Evolutionary conservation across 2,113 vertebrate genomes (phyloP).

Genomic region (Istiophorus platypterus): DNA sequence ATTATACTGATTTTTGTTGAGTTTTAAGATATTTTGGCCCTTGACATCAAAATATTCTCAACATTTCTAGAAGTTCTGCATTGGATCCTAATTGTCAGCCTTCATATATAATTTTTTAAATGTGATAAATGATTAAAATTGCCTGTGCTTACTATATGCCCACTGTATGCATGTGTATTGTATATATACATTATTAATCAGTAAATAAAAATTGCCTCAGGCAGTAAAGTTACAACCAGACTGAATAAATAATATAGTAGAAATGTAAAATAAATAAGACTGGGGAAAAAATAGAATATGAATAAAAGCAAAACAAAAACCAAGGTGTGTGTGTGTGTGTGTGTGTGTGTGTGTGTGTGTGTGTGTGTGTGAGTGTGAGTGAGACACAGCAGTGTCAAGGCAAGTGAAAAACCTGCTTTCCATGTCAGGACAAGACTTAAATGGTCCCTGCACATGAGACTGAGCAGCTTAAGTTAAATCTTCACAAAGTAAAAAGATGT

Average conservation of each 20-base stretch:
- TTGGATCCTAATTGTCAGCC: neutral
- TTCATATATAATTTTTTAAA: neutral
- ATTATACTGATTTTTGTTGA: conserved; percentile 1
- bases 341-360: no score
- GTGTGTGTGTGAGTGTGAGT: no score
- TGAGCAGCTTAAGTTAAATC: neutral
- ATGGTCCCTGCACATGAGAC: neutral
- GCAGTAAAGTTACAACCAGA: neutral
- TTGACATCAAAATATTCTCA: neutral
- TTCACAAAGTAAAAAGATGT: neutral
- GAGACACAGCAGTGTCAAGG: neutral
- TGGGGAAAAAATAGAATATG: conserved; percentile 1
- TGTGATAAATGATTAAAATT: neutral
- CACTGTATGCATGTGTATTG: neutral
- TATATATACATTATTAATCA: neutral
- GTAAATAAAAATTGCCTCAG: no score
- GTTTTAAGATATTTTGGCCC: conserved; percentile 8
- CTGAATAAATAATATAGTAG: conserved; percentile 4
- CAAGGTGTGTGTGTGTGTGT: no score
- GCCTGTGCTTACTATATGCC: neutral
- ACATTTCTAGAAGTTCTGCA: neutral
- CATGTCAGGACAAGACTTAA: neutral
- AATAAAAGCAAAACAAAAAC: conserved; percentile 10
- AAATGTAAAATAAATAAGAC: conserved; percentile 15
- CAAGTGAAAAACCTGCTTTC: neutral